Evolutionary conservation across 2,113 vertebrate genomes (phyloP), one percentile per base, ranked within the genome.

Genomic region (Garra rufa): DNA sequence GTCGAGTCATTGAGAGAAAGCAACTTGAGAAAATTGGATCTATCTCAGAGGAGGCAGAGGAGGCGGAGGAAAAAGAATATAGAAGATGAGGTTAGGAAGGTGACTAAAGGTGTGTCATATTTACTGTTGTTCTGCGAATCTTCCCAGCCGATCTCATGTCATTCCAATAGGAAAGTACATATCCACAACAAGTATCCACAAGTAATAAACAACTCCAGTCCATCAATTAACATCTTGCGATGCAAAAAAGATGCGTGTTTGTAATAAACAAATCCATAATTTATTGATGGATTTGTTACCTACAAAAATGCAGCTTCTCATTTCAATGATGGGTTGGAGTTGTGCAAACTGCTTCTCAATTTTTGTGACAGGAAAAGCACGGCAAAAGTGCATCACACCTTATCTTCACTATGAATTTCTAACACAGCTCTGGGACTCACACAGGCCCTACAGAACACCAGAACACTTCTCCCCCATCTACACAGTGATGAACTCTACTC

Each of bases 11-110:
- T 52, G 48, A 76, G 38, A 71, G 70, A 77, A 61, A 83, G 24
- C 28, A 79, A 67, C 46, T 44, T 24, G 69, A 83, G 83, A 87
- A 88, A 88, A 89, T 83, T 87, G 61, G 43, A 87, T 87, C 46
- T 9, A 76, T 85, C 61, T 85, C 38, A 10, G 70, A 76, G n/a
- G 14, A 79, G 52, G 7, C 24, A 15, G 59, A 26, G 10, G 41
- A 21, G 26, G 65, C 28, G 24, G 50, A 69, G 44, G 43, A 30
- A 50, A 10, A 41, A 30, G 8, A 48, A 69, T n/a, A 28, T 28
- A 21, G 19, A n/a, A 57, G 52, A 44, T 14, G 14, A n/a, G 63
- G 3, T 13, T 50, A 41, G 55, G n/a, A 13, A 48, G 78, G 11
- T 63, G 43, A 30, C 9, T 38, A 26, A 63, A 48, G 57, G 14